Conservation (phyloP, 23 tunicate species). For the Phallusia fumigata region DNA sequence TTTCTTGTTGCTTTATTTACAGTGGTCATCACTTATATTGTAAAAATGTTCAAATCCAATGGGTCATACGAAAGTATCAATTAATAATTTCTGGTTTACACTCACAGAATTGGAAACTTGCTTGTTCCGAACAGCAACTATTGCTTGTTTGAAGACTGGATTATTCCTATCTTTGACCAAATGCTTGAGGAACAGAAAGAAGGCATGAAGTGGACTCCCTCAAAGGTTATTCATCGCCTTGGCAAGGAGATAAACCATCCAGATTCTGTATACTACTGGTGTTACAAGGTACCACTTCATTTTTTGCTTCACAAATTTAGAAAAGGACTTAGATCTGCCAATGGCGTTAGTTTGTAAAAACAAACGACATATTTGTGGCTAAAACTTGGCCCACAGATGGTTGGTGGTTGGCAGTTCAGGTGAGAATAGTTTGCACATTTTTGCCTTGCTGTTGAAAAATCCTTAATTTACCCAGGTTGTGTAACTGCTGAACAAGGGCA, state of each 20-base stretch:
- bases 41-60: neutral
- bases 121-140: constrained; percentile 93
- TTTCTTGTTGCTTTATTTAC: no score
- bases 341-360: no score
- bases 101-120: constrained; percentile 85
- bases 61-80: neutral
- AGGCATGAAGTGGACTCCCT: constrained; percentile 82
- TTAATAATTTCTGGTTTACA: neutral
- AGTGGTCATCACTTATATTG: no score
- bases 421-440: no score
- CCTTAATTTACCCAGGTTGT: no score
- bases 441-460: no score
- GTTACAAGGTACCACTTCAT: constrained; percentile 62
- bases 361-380: no score
- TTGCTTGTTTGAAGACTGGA: constrained; percentile 93
- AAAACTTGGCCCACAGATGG: no score
- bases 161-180: constrained; percentile 84
- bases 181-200: constrained; percentile 88
- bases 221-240: constrained; percentile 73
- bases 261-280: constrained; percentile 93
- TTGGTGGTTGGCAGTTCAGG: no score
- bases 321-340: no score
- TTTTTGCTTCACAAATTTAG: no score
- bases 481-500: no score
- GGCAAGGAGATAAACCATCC: constrained; percentile 91